A percentile compares a stretch with the other conserved stretches of the same genome.
Evolutionary conservation across 2,113 vertebrate genomes (phyloP).

Genomic region (Sylvilagus bachmani): DNA sequence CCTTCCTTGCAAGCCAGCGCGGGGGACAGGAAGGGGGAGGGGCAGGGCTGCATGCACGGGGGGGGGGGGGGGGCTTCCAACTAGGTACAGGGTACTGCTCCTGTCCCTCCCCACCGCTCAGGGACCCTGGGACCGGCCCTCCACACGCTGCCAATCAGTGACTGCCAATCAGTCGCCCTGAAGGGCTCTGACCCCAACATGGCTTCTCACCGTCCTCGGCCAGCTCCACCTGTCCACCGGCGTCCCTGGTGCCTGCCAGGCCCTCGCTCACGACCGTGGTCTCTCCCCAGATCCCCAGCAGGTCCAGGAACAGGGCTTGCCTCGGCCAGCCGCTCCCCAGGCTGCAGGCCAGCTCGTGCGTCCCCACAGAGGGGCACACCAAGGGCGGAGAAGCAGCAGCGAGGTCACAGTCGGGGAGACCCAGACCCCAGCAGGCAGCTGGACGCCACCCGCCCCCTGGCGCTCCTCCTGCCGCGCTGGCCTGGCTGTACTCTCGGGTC

Average conservation of each 20-base stretch:
- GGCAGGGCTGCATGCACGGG: background rate
- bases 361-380: background rate
- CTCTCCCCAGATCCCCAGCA: background rate
- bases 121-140: background rate
- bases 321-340: fast-evolving
- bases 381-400: background rate
- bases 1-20: background rate
- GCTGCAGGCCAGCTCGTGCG: background rate
- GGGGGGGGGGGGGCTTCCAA: fast-evolving
- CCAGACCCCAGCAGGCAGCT: fast-evolving
- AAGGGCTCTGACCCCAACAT: too few species aligned
- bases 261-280: fast-evolving
- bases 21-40: background rate
- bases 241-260: background rate
- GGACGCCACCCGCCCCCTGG: background rate
- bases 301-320: too few species aligned
- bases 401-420: too few species aligned
- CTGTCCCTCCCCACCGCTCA: background rate
- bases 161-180: background rate
- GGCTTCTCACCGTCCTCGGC: background rate
- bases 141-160: background rate
- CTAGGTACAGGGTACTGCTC: fast-evolving
- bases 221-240: background rate
- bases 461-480: fast-evolving
- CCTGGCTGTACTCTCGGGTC: fast-evolving